Evolutionary conservation across 1,140 invertebrate species (phyloP).

Genomic region (Drosophila novamexicana): DNA sequence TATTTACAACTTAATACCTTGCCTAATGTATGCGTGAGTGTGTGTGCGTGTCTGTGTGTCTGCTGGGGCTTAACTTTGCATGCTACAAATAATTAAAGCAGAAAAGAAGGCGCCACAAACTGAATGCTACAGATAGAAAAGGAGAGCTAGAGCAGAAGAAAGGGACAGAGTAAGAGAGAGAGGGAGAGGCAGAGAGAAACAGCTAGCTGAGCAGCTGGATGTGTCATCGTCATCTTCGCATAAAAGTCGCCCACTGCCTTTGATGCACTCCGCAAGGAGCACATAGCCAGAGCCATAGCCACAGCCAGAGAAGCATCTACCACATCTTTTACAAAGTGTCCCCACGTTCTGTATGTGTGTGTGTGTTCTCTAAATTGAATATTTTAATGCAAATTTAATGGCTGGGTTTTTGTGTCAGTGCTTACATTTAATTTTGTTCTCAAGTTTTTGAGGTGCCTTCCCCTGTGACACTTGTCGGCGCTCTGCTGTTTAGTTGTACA

Average conservation of each 20-base stretch:
- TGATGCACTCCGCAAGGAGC: slow-evolving; percentile 49
- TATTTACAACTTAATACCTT: slow-evolving; percentile 79
- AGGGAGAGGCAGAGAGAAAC: not conserved
- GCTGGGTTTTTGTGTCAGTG: slow-evolving; percentile 49
- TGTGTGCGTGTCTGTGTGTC: slow-evolving; percentile 34
- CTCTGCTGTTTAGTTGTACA: not conserved
- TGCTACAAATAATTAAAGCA: slow-evolving; percentile 80
- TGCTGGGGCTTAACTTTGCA: slow-evolving; percentile 67
- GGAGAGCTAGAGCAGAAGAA: not conserved
- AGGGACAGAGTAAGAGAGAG: not conserved
- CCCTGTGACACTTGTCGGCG: not conserved
- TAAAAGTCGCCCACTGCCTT: slow-evolving; percentile 60
- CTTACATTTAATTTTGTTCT: slow-evolving; percentile 67
- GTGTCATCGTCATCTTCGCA: slow-evolving; percentile 58
- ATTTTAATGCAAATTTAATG: slow-evolving; percentile 81
- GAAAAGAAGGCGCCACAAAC: slow-evolving; percentile 59
- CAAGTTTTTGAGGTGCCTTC: slow-evolving; percentile 46
- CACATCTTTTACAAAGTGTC: slow-evolving; percentile 39
- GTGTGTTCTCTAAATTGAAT: slow-evolving; percentile 62
- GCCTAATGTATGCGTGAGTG: slow-evolving; percentile 54
- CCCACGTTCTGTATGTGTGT: slow-evolving; percentile 1
- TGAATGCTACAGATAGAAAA: slow-evolving; percentile 8
- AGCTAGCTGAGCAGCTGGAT: slow-evolving; percentile 63
- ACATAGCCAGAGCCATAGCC: slow-evolving; percentile 6
- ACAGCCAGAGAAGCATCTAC: slow-evolving; percentile 38